A percentile compares a stretch with the other conserved stretches of the same genome.
These are phyloP conservation scores for Numenius phaeopus DNA, from an alignment of 2,797 vertebrate species.

Conservation along the genomic window DNA sequence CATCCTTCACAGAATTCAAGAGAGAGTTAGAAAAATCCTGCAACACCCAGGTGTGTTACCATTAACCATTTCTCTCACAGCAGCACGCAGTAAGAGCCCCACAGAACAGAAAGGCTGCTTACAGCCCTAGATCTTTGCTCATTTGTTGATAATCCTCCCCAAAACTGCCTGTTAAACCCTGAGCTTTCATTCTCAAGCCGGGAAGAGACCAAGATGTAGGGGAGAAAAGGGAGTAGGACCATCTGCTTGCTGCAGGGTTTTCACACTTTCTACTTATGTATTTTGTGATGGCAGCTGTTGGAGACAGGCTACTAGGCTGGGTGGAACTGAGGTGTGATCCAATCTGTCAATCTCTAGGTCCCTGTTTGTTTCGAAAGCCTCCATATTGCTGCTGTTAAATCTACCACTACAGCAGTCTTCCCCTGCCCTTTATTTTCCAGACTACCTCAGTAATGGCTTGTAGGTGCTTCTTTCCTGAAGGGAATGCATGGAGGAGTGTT, in stretches of 20 bases:
- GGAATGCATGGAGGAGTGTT: not conserved
- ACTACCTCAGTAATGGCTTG: not conserved
- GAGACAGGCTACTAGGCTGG: not conserved
- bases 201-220: not conserved
- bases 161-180: not conserved
- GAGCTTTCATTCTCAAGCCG: not conserved
- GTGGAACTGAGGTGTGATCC: constrained; percentile 42
- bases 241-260: constrained; percentile 58
- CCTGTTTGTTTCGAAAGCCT: not conserved
- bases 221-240: constrained; percentile 22
- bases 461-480: not conserved
- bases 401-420: not conserved
- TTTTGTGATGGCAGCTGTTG: constrained; percentile 42
- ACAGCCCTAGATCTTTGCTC: not conserved
- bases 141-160: not conserved
- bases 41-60: not conserved
- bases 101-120: not conserved
- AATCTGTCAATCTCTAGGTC: constrained; percentile 26
- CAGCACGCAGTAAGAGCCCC: not conserved
- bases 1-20: not conserved
- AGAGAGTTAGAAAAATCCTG: not conserved
- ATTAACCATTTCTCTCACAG: not conserved
- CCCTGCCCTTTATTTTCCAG: not conserved
- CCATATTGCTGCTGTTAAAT: not conserved
- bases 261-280: constrained; percentile 10